phyloP scores from a whole-genome alignment of 2,888 invertebrate species.

The Junonia oenone region DNA sequence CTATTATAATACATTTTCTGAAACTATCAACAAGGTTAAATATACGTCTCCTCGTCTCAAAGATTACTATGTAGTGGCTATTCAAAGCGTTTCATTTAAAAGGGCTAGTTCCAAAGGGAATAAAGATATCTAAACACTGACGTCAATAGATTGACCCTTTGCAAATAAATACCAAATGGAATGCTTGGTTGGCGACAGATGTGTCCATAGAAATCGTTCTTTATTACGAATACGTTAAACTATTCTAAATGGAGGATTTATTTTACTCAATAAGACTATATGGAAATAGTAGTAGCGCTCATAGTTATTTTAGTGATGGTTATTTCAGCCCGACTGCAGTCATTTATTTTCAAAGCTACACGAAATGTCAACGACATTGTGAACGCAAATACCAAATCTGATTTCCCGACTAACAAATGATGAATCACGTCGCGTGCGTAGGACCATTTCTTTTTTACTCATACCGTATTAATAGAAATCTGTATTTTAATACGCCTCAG shows the following conservation, averaged over 20 bases:
- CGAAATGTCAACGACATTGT: slow-evolving; percentile 68
- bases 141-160: slow-evolving; percentile 54
- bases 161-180: slow-evolving; percentile 35
- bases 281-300: neutral
- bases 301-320: slow-evolving; percentile 19
- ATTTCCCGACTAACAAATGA: slow-evolving; percentile 55
- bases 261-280: slow-evolving; percentile 1
- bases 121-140: slow-evolving; percentile 10
- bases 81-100: slow-evolving; percentile 57
- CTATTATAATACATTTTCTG: slow-evolving; percentile 10
- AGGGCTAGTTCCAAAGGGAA: slow-evolving; percentile 63
- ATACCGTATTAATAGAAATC: slow-evolving; percentile 44
- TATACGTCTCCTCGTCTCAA: neutral
- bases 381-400: slow-evolving; percentile 55
- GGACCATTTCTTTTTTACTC: slow-evolving; percentile 55
- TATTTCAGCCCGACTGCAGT: slow-evolving; percentile 14
- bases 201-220: slow-evolving; percentile 30
- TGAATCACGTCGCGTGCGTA: slow-evolving; percentile 66
- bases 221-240: slow-evolving; percentile 4
- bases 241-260: slow-evolving; percentile 3
- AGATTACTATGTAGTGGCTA: neutral
- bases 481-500: slow-evolving; percentile 49
- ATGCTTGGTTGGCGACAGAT: slow-evolving; percentile 35
- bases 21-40: slow-evolving; percentile 14
- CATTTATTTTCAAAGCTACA: slow-evolving; percentile 40